Evolutionary conservation across 2,797 vertebrate species (phyloP).

Genomic region (Cossypha polioptera): DNA sequence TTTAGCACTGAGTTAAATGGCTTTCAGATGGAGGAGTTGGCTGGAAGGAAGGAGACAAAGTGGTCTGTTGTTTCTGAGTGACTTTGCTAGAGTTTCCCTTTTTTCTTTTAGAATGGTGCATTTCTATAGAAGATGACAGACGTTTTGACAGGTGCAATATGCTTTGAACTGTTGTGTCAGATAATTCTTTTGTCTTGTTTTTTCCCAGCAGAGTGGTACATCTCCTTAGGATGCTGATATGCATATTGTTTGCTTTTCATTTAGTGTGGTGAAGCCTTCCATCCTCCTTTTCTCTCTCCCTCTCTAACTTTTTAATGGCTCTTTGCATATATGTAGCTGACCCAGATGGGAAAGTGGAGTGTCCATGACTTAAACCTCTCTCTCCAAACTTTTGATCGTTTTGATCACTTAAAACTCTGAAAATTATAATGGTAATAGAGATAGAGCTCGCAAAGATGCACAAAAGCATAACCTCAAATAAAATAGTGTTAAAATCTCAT

Average conservation of each 20-base stretch:
- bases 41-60: conserved; percentile 80
- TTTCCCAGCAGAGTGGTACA: conserved; percentile 81
- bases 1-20: conserved; percentile 81
- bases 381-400: background rate
- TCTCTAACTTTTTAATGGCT: conserved; percentile 50
- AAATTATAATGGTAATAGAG: background rate
- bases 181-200: conserved; percentile 87
- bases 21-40: conserved; percentile 81
- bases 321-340: conserved; percentile 62
- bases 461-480: background rate
- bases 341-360: conserved; percentile 49
- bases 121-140: conserved; percentile 86
- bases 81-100: conserved; percentile 83
- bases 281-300: conserved; percentile 41
- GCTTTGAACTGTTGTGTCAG: conserved; percentile 93
- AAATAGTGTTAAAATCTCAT: background rate
- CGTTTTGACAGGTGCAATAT: conserved; percentile 92
- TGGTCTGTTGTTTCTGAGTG: conserved; percentile 84
- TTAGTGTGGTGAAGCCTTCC: conserved; percentile 72
- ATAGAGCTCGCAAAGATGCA: background rate
- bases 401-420: conserved; percentile 14
- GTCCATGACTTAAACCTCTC: background rate
- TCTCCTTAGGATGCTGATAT: conserved; percentile 76
- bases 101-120: conserved; percentile 78
- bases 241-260: conserved; percentile 80